Evolutionary conservation across 2,113 vertebrate species (phyloP).

Genomic region (Anarhynchus alexandrinus): DNA sequence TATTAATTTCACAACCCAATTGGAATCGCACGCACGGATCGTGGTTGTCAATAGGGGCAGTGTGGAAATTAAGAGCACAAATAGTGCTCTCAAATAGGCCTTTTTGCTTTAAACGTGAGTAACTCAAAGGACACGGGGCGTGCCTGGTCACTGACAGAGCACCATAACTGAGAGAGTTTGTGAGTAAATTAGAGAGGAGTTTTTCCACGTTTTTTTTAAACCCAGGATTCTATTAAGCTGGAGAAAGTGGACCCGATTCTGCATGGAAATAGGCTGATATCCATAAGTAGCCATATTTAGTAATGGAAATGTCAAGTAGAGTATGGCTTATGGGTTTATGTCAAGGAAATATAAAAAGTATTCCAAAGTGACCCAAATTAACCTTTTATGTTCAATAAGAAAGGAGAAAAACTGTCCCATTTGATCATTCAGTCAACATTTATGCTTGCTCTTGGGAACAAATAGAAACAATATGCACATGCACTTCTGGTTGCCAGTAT

Average conservation of each 20-base stretch:
- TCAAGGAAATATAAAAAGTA: neutral
- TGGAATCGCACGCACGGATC: neutral
- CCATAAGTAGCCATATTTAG: neutral
- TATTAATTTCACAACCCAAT: conserved; percentile 58
- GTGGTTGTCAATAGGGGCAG: conserved; percentile 27
- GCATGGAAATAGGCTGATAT: neutral
- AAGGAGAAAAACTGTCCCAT: neutral
- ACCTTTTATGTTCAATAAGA: neutral
- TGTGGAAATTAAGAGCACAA: neutral
- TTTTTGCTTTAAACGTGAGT: neutral
- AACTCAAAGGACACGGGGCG: neutral
- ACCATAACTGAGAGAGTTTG: neutral
- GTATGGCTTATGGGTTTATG: neutral
- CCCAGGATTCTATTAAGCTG: neutral
- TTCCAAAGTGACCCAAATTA: neutral
- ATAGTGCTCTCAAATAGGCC: neutral
- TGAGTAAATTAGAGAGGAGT: neutral
- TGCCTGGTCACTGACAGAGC: neutral
- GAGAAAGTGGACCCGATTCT: neutral
- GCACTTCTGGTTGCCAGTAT: neutral
- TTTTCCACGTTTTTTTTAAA: neutral
- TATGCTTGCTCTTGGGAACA: neutral
- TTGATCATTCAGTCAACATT: neutral
- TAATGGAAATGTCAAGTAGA: neutral
- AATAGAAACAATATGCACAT: neutral